These are phyloP conservation scores for Illadopsis cleaveri DNA, from an alignment of 2,113 vertebrate species.

Conservation along the genomic window DNA sequence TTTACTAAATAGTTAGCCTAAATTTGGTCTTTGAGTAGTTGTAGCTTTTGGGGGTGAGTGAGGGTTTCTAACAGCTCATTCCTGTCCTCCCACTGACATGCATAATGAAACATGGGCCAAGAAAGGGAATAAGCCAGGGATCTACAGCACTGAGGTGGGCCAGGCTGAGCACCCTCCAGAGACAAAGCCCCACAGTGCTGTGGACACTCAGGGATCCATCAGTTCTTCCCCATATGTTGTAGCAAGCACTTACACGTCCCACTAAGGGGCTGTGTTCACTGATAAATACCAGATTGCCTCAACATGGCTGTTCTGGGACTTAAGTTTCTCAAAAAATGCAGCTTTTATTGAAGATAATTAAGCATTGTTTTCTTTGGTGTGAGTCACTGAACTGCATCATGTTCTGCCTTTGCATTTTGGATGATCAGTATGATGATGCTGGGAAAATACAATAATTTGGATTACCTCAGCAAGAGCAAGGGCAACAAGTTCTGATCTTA, in stretches of 20 bases:
- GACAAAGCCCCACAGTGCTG: background rate
- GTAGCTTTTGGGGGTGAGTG: background rate
- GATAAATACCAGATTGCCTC: conserved; percentile 58
- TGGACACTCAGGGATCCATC: background rate
- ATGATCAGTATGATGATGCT: conserved; percentile 36
- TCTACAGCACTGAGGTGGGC: background rate
- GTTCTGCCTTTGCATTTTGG: background rate
- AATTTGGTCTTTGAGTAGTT: background rate
- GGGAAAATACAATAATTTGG: conserved; percentile 39
- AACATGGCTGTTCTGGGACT: conserved; percentile 6
- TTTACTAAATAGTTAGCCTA: background rate
- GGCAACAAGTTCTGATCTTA: conserved; percentile 24
- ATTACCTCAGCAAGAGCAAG: conserved; percentile 49
- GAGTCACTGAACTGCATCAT: conserved; percentile 52
- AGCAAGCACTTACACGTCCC: background rate
- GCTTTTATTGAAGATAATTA: conserved; percentile 62
- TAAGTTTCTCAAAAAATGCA: conserved; percentile 47
- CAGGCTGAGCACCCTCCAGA: background rate
- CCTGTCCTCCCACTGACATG: background rate
- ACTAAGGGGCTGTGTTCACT: background rate
- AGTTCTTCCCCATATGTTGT: background rate
- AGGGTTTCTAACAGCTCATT: background rate
- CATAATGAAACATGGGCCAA: background rate
- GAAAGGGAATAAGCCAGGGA: background rate
- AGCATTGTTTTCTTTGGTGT: conserved; percentile 62